Evolutionary conservation across 1,140 invertebrate species (phyloP), one percentile per base, ranked within the genome.

Genomic region (Drosophila santomea): DNA sequence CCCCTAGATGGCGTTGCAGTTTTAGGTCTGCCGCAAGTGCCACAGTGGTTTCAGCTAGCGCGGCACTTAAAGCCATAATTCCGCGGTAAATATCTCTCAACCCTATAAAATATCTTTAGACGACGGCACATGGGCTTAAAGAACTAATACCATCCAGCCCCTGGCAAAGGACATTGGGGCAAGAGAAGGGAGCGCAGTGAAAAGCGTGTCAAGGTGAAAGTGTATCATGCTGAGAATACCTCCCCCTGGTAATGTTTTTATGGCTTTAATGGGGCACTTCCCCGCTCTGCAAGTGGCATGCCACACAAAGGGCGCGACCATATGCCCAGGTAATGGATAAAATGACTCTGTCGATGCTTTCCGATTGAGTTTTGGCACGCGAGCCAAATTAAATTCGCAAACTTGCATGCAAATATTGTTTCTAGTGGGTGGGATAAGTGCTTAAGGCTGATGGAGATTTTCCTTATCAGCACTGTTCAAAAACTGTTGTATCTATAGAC

Each of bases 151-250:
- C 60, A 50, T 47, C 48, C 44, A 74, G 32, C 73, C 38, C 51
- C 57, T 56, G 52, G 43, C 8, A 50, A 73, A 86, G 83, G 79
- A 86, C 62, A 67, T 78, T 78, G 52, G 50, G 51, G 48, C 48
- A 25, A 25, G 10, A 8, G 23, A 6, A 25, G 28, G 23, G 44
- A 11, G 44, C 5, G 20, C 12, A 2, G 64, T 36, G 25, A 6
- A 51, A 88, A 69, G 47, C 39, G 28, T 88, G 79, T 79, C 83
- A 86, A 88, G 83, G 79, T 66, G 47, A 67, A 45, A 63, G 54
- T 51, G 63, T 48, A 36, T 71, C 57, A 67, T 61, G 41, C 51
- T 10, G 64, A 47, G 61, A 58, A 45, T 41, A 43, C 41, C 20
- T 20, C 61, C 50, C 50, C 60, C 35, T 47, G 35, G 67, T 81